Conservation (phyloP, 2,113 vertebrate genomes). For the Odocoileus virginianus region DNA sequence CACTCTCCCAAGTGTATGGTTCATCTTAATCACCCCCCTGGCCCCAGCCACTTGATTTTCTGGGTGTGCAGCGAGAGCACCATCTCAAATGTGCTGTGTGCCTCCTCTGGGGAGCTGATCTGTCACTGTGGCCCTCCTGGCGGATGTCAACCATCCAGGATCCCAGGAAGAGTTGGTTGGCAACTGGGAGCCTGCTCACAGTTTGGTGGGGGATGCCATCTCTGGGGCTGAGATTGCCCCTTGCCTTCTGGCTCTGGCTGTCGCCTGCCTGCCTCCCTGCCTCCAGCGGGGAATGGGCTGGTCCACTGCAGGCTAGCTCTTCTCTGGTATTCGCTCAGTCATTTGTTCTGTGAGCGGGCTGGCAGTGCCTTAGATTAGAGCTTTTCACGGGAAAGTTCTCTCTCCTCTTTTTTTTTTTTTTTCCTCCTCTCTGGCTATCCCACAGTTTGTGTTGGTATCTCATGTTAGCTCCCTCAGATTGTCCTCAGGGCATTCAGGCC, state of each 20-base stretch:
- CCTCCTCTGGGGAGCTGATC: background rate
- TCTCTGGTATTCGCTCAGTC: background rate
- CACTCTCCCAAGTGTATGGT: rapidly evolving
- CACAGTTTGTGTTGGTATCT: background rate
- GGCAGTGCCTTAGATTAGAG: background rate
- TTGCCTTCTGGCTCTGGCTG: rapidly evolving
- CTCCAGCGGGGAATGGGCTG: rapidly evolving
- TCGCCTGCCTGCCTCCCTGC: background rate
- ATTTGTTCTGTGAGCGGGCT: rapidly evolving
- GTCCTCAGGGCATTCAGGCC: background rate
- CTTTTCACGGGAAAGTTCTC: background rate
- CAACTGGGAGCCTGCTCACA: background rate
- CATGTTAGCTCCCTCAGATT: background rate
- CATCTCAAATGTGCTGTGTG: background rate
- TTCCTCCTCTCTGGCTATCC: background rate
- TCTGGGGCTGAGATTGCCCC: background rate
- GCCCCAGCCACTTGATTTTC: background rate
- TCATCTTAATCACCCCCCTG: background rate
- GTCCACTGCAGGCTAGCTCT: rapidly evolving
- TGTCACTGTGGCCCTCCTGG: background rate
- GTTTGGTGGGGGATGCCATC: background rate
- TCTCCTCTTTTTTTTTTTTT: background rate
- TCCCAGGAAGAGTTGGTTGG: background rate
- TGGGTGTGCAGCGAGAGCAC: background rate
- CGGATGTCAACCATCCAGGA: background rate